phyloP scores from a whole-genome alignment of 2,113 vertebrate species.

The Nipponia nippon region DNA sequence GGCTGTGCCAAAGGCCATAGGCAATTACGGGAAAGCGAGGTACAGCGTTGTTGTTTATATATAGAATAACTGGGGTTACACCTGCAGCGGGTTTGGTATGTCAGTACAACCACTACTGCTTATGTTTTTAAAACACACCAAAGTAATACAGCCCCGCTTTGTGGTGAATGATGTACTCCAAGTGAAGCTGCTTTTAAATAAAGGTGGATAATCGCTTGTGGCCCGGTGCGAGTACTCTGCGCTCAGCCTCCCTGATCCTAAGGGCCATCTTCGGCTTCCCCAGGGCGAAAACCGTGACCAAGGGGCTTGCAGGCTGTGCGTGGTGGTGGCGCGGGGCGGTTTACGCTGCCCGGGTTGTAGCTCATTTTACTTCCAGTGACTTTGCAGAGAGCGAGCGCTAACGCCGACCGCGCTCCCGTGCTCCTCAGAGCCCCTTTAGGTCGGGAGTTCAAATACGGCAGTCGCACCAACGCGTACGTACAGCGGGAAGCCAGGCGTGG shows the following conservation, averaged over 20 bases:
- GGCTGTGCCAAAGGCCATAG: background rate
- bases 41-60: fast-evolving
- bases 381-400: background rate
- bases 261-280: background rate
- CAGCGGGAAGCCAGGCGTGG: background rate
- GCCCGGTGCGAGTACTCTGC: fast-evolving
- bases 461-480: fast-evolving
- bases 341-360: too few relatives aligned
- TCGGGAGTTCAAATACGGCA: background rate
- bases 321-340: fast-evolving
- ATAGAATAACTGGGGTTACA: background rate
- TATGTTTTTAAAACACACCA: background rate
- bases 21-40: background rate
- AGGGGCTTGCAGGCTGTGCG: background rate
- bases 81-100: background rate
- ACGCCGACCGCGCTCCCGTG: background rate
- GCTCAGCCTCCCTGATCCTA: fast-evolving
- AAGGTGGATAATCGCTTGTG: background rate
- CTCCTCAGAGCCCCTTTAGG: fast-evolving
- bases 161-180: background rate
- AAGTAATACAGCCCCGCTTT: fast-evolving
- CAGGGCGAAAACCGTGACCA: fast-evolving
- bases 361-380: fast-evolving
- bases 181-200: background rate
- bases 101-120: background rate